Conservation (phyloP, 2,113 vertebrate genomes). For the Diadophis punctatus region DNA sequence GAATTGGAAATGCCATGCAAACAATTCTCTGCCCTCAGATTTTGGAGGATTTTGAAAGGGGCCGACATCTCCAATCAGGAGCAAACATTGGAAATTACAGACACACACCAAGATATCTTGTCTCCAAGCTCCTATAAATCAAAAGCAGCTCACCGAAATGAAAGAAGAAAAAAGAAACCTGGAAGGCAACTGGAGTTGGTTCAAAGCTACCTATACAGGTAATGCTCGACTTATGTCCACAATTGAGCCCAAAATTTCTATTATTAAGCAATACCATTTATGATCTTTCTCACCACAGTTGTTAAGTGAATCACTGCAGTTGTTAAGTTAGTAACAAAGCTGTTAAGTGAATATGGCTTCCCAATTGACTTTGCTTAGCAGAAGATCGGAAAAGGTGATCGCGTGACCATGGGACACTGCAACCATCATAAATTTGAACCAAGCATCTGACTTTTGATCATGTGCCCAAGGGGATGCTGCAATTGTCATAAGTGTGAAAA, state of each 20-base stretch:
- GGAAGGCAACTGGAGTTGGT: background rate
- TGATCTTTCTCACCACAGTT: background rate
- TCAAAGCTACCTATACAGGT: background rate
- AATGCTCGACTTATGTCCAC: background rate
- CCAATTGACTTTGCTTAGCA: background rate
- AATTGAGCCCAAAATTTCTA: background rate
- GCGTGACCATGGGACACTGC: too few relatives aligned
- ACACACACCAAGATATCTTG: background rate
- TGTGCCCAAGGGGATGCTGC: background rate
- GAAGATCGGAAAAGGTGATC: background rate
- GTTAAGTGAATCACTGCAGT: background rate
- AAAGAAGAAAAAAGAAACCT: background rate
- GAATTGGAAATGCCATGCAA: background rate
- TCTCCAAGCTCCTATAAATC: background rate
- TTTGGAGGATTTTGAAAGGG: background rate
- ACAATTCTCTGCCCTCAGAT: background rate
- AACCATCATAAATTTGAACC: background rate
- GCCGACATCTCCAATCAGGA: background rate
- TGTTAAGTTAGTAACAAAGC: background rate
- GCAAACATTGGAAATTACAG: background rate
- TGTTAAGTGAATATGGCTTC: background rate
- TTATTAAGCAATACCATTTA: background rate
- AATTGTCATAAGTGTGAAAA: background rate
- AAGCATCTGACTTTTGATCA: background rate
- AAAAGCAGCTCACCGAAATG: background rate